Evolutionary conservation across 2,113 vertebrate genomes (phyloP), one percentile per base, ranked within the genome.

Genomic region (Xyliphius kryptos): DNA sequence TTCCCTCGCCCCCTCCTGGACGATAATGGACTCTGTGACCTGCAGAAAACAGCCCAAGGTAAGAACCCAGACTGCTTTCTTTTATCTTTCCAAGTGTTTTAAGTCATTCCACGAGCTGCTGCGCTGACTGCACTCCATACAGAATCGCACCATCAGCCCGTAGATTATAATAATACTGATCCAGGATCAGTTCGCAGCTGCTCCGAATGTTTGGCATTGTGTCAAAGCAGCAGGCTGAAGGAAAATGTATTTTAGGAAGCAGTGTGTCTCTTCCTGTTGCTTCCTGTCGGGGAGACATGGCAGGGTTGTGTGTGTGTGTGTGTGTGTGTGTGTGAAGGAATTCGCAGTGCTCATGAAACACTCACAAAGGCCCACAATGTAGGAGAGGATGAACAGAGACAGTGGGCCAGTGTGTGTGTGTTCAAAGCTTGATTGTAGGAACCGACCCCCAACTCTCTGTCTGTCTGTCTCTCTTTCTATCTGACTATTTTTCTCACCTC

Each of bases 1-100:
- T 15, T 43, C 9, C 21, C 44, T 32, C 46, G 16, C 66, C 36
- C 59, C n/a, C 4, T 62, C 32, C 32, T 17, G 38, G 36, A 17
- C 21, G 41, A n/a, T 5, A 16, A 40, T 41, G 54, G 22, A 22
- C 22, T 60, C 38, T 46, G 56, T 52, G 38, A 16, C 44, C 21
- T 37, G 20, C n/a, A 87, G 87, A 71, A 88, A 86, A 80, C 87
- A 87, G 68, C 26, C 86, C 3, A 88, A 88, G 87, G 87, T 88
- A 86, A 71, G 84, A 66, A 10, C 17, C 7, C 6, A 15, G 8
- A 26, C 1, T 32, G 26, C 26, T 32, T n/a, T 32, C 26, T 32
- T 32, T 32, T 6, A 32, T 32, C 26, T 32, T 32, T 32, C 26
- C 26, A 6, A 32, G 26, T 32, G 26, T 32, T 32, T 32, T 32